A percentile compares a stretch with the other conserved stretches of the same genome.
phyloP scores from a whole-genome alignment of 2,113 vertebrate species.

The Oryzias melastigma region DNA sequence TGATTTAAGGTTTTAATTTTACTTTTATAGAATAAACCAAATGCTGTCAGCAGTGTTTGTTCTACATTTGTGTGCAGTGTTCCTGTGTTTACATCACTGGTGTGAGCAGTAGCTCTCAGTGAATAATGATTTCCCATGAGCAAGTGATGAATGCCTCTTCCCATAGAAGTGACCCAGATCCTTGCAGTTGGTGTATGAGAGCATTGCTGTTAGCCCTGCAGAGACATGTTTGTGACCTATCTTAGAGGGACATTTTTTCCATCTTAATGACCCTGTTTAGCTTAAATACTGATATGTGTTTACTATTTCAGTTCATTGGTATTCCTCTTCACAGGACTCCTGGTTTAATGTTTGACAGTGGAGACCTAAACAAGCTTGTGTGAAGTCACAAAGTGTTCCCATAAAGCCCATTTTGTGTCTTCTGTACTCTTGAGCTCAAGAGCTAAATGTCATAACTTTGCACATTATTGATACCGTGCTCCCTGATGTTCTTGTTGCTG shows the following conservation, averaged over 20 bases:
- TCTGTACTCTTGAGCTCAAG: too few relatives aligned
- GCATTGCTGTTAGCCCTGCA: constrained; percentile 31
- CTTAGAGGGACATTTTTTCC: constrained; percentile 1
- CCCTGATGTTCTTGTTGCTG: too few relatives aligned
- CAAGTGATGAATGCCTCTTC: constrained; percentile 4
- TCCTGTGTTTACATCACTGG: background rate
- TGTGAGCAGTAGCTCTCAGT: constrained; percentile 16
- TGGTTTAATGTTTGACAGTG: constrained; percentile 5
- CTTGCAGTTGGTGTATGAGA: constrained; percentile 18
- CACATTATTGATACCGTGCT: too few relatives aligned
- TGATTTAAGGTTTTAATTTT: too few relatives aligned
- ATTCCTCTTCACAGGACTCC: background rate
- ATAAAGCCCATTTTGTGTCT: background rate
- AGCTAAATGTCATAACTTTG: too few relatives aligned
- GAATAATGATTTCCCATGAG: constrained; percentile 28
- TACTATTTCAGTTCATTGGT: background rate
- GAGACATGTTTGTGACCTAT: background rate
- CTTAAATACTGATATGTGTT: constrained; percentile 3
- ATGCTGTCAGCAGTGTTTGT: background rate
- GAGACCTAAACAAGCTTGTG: background rate
- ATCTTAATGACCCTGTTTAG: constrained; percentile 5
- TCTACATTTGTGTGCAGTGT: background rate
- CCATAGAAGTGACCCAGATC: constrained; percentile 25
- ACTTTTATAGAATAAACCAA: background rate
- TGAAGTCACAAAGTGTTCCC: background rate